These are phyloP conservation scores for Lordiphosa collinella DNA, from an alignment of 1,140 invertebrate genomes.

Conservation along the genomic window DNA sequence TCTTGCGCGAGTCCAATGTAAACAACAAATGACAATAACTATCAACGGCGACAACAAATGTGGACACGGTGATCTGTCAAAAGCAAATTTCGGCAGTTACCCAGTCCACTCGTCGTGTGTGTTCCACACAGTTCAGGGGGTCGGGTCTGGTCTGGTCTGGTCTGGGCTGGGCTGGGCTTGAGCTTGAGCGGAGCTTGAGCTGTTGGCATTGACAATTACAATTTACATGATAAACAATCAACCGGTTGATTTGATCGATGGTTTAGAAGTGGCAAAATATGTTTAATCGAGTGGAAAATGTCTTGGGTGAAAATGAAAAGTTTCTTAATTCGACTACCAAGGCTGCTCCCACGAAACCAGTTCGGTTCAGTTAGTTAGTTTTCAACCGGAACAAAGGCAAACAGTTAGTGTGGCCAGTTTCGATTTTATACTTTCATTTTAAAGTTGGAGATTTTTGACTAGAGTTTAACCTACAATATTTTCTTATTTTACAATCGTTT, in stretches of 20 bases:
- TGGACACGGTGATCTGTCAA: conserved; percentile 65
- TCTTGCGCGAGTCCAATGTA: conserved; percentile 18
- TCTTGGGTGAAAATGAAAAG: too few species aligned
- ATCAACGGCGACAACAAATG: conserved; percentile 30
- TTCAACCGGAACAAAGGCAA: too few species aligned
- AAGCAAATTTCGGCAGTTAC: conserved; percentile 48
- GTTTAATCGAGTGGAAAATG: too few species aligned
- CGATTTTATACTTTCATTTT: too few species aligned
- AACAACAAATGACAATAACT: conserved; percentile 31
- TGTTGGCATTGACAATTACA: conserved; percentile 29
- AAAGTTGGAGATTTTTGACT: too few species aligned
- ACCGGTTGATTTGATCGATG: conserved; percentile 1
- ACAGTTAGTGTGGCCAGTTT: too few species aligned
- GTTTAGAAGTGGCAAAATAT: neutral
- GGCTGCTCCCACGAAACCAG: too few species aligned
- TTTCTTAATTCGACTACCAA: too few species aligned
- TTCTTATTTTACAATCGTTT: too few species aligned
- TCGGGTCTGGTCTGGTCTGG: conserved; percentile 5
- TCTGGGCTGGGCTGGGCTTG: conserved; percentile 9
- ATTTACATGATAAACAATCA: conserved; percentile 23
- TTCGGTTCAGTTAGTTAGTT: too few species aligned
- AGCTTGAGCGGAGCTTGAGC: too few species aligned
- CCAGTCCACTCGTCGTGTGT: conserved; percentile 28
- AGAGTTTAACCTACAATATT: too few species aligned
- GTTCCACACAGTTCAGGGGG: conserved; percentile 10